Percentiles rank a stretch among this genome's conserved stretches.
These are phyloP conservation scores for Chelon auratus DNA, from an alignment of 2,797 vertebrate species.

Conservation along the genomic window DNA sequence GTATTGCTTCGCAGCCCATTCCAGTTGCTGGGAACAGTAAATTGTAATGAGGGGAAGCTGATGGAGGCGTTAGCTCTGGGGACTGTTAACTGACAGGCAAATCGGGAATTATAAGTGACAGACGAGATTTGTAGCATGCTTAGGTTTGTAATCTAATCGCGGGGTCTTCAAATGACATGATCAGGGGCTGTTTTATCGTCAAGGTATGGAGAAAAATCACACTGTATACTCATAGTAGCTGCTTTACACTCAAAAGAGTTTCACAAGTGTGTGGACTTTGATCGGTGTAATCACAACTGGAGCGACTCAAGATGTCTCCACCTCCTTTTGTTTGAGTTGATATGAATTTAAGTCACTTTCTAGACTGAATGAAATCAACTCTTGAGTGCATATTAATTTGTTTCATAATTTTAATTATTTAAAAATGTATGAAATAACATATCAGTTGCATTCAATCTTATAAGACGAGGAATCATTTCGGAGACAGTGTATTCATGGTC, in stretches of 20 bases:
- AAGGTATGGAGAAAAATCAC: constrained; percentile 40
- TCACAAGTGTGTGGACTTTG: constrained; percentile 20
- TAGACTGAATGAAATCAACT: not conserved
- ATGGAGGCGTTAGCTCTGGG: constrained; percentile 73
- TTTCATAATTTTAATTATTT: constrained; percentile 4
- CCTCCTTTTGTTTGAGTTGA: constrained; percentile 6
- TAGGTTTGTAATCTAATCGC: constrained; percentile 69
- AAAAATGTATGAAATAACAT: not conserved
- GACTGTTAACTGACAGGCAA: constrained; percentile 74
- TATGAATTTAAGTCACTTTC: constrained; percentile 14
- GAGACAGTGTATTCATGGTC: not conserved
- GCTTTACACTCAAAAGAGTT: constrained; percentile 16
- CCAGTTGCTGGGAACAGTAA: constrained; percentile 71
- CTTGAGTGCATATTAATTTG: not conserved
- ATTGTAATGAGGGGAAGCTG: constrained; percentile 73
- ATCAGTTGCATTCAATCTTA: not conserved
- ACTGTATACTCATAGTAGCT: constrained; percentile 17
- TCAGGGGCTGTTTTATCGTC: constrained; percentile 45
- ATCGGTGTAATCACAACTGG: not conserved
- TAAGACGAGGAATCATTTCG: not conserved
- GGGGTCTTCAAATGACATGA: constrained; percentile 60
- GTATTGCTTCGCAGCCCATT: constrained; percentile 72
- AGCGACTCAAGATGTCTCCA: not conserved
- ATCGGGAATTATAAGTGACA: constrained; percentile 72
- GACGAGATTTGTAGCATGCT: constrained; percentile 70